These are phyloP conservation scores for Babylonia areolata DNA, from an alignment of 1,140 invertebrate species.

Conservation along the genomic window DNA sequence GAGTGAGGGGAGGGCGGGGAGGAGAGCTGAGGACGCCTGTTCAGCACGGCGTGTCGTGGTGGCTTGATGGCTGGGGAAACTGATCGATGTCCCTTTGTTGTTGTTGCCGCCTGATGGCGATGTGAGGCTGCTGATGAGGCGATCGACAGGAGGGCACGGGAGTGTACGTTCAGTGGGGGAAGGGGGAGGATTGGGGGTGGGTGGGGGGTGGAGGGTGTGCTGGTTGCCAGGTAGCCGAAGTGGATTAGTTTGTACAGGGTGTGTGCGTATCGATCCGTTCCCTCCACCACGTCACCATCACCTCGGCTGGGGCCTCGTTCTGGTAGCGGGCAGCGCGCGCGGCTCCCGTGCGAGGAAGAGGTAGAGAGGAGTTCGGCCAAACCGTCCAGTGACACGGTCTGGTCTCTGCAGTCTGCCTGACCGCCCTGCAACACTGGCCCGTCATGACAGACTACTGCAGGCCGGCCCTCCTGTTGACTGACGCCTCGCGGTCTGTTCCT, in stretches of 20 bases:
- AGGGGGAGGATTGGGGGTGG: background rate
- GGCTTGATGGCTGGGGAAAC: background rate
- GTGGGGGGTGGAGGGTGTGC: background rate
- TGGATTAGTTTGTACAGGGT: constrained; percentile 33
- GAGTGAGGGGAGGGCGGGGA: background rate
- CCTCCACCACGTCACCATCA: background rate
- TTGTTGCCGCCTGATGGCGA: background rate
- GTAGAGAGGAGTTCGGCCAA: background rate
- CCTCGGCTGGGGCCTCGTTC: background rate
- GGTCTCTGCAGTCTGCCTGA: too few relatives aligned
- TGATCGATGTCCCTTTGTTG: constrained; percentile 22
- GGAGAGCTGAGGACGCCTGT: background rate
- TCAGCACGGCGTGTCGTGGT: background rate
- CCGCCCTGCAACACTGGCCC: too few relatives aligned
- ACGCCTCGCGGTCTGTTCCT: too few relatives aligned
- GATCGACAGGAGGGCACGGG: background rate
- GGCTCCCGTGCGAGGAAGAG: background rate
- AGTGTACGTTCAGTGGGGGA: constrained; percentile 8
- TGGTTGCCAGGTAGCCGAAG: constrained; percentile 38
- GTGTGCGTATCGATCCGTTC: constrained; percentile 3
- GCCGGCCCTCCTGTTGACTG: too few relatives aligned
- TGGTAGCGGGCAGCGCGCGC: background rate
- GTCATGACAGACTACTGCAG: too few relatives aligned
- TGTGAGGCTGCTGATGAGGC: background rate
- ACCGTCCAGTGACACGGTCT: background rate